Evolutionary conservation across 2,888 invertebrate species (phyloP).

Genomic region (Lasioglossum marginatum): DNA sequence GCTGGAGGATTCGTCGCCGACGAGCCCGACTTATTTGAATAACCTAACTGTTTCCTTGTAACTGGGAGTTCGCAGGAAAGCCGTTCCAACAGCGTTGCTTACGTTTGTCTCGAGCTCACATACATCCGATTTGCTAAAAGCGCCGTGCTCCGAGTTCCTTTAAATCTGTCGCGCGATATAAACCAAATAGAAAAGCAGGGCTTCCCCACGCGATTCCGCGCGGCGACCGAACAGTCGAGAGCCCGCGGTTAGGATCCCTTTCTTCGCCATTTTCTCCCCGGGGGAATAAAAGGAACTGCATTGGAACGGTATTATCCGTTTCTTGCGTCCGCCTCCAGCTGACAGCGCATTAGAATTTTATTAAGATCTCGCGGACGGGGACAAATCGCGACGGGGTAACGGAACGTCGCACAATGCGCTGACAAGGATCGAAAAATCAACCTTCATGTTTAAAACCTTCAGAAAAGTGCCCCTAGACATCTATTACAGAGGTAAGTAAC

Average conservation of each 20-base stretch:
- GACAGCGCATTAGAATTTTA: conserved; percentile 2
- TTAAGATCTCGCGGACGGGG: not conserved
- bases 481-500: too few species aligned
- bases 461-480: too few species aligned
- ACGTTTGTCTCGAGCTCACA: not conserved
- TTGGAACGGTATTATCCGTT: not conserved
- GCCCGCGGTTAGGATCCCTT: not conserved
- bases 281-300: conserved; percentile 12
- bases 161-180: not conserved
- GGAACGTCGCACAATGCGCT: not conserved
- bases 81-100: not conserved
- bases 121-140: conserved; percentile 12
- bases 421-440: not conserved
- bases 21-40: conserved; percentile 22
- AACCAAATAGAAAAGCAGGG: conserved; percentile 18
- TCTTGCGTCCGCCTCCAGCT: not conserved
- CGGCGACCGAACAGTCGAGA: not conserved
- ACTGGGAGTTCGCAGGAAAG: not conserved
- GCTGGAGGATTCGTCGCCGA: not conserved
- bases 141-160: not conserved
- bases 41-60: conserved; percentile 15
- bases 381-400: not conserved
- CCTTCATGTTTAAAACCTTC: not conserved
- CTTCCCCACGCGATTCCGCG: not conserved
- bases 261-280: not conserved